Evolutionary conservation across 1,140 invertebrate genomes (phyloP).

Genomic region (Camponotus vicinus): DNA sequence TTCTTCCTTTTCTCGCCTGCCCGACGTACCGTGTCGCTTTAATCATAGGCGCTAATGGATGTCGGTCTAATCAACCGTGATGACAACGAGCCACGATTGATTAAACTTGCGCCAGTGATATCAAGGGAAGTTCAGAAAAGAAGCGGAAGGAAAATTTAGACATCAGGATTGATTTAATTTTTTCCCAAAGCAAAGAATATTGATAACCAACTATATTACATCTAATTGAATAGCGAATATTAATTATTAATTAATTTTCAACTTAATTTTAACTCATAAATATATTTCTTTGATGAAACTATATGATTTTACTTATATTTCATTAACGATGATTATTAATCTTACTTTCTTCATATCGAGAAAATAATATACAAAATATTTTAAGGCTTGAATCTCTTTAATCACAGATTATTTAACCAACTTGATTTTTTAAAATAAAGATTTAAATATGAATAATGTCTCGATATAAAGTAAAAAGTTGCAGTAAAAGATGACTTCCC

Average conservation of each 20-base stretch:
- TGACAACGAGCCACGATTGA: neutral
- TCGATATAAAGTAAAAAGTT: too few relatives aligned
- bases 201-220: neutral
- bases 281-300: neutral
- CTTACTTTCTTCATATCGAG: too few relatives aligned
- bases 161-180: neutral
- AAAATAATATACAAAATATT: too few relatives aligned
- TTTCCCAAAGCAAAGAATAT: neutral
- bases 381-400: too few relatives aligned
- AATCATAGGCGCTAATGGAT: slow-evolving; percentile 30
- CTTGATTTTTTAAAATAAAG: neutral
- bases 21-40: slow-evolving; percentile 32
- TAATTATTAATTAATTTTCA: neutral
- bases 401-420: too few relatives aligned
- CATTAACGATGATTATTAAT: neutral
- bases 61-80: neutral
- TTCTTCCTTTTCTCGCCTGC: neutral
- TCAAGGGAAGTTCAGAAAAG: neutral
- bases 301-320: neutral
- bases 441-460: too few relatives aligned
- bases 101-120: neutral
- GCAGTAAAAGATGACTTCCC: too few relatives aligned
- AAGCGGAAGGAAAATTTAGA: neutral
- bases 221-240: neutral
- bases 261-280: neutral